These are phyloP conservation scores for Caenorhabditis angaria DNA, from an alignment of 2,888 invertebrate species.

Conservation along the genomic window DNA sequence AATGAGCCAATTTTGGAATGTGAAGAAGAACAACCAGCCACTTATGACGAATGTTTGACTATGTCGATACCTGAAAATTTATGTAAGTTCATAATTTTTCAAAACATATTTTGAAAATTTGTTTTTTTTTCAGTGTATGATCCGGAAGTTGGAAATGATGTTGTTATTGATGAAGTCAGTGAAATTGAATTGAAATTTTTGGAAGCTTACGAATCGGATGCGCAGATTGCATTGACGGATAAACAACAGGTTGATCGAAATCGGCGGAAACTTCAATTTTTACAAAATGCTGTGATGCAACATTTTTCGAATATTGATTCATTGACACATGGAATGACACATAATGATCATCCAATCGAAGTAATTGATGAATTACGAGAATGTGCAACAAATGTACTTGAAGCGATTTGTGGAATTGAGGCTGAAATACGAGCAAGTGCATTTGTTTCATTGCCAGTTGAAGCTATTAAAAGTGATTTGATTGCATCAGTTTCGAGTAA, in stretches of 20 bases:
- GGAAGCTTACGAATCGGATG: constrained; percentile 24
- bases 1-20: neutral
- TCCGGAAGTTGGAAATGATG: constrained; percentile 18
- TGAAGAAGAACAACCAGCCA: neutral
- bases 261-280: neutral
- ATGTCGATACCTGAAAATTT: neutral
- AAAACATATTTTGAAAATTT: neutral
- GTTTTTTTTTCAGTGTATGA: constrained; percentile 23
- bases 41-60: neutral
- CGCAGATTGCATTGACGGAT: constrained; percentile 11
- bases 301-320: constrained; percentile 15
- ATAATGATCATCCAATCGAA: constrained; percentile 14
- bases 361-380: constrained; percentile 18
- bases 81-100: constrained; percentile 5
- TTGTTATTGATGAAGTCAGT: constrained; percentile 19
- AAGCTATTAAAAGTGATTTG: constrained; percentile 25
- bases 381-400: constrained; percentile 27
- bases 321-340: constrained; percentile 15
- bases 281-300: constrained; percentile 2
- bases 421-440: constrained; percentile 24
- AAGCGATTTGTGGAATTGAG: constrained; percentile 16
- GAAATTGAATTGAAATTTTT: constrained; percentile 25
- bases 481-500: constrained; percentile 8
- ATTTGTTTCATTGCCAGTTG: constrained; percentile 10
- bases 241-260: constrained; percentile 16